phyloP scores from a whole-genome alignment of 2,888 invertebrate species.

The Cheilosia scutellata region DNA sequence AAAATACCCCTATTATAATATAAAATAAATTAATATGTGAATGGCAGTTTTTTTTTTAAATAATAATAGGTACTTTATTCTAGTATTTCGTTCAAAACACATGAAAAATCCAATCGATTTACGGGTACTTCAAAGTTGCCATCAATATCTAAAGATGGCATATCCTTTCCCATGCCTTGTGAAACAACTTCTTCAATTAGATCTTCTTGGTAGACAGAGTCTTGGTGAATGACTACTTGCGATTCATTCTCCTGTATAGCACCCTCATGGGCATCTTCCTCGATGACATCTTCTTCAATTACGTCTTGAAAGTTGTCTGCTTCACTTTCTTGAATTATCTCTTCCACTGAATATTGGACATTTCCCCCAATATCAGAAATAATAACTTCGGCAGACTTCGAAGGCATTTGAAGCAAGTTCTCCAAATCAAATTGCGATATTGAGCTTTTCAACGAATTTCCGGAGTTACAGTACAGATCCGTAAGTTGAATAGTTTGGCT shows the following conservation, averaged over 20 bases:
- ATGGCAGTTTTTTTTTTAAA: neutral
- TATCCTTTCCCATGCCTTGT: constrained; percentile 41
- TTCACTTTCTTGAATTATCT: constrained; percentile 10
- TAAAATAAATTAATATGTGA: too few relatives aligned
- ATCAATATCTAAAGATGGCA: constrained; percentile 30
- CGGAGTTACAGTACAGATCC: constrained; percentile 35
- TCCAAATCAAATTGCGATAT: constrained; percentile 36
- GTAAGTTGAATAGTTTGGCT: neutral
- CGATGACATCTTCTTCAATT: constrained; percentile 37
- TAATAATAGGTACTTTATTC: constrained; percentile 33
- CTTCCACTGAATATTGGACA: constrained; percentile 41
- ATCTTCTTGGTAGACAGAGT: constrained; percentile 52
- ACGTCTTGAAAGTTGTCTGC: constrained; percentile 20
- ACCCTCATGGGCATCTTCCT: neutral
- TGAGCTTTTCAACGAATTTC: constrained; percentile 13
- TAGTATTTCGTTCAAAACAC: constrained; percentile 58
- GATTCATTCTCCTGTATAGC: neutral
- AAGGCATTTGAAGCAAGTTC: constrained; percentile 21
- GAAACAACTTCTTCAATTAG: constrained; percentile 64
- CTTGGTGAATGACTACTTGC: constrained; percentile 30
- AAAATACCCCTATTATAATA: neutral
- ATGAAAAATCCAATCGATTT: constrained; percentile 44
- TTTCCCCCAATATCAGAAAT: constrained; percentile 4
- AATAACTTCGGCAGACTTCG: neutral
- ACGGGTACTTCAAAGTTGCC: constrained; percentile 30